These are phyloP conservation scores for Chaetogeoica ovagalla DNA, from an alignment of 2,888 invertebrate species.

Conservation along the genomic window DNA sequence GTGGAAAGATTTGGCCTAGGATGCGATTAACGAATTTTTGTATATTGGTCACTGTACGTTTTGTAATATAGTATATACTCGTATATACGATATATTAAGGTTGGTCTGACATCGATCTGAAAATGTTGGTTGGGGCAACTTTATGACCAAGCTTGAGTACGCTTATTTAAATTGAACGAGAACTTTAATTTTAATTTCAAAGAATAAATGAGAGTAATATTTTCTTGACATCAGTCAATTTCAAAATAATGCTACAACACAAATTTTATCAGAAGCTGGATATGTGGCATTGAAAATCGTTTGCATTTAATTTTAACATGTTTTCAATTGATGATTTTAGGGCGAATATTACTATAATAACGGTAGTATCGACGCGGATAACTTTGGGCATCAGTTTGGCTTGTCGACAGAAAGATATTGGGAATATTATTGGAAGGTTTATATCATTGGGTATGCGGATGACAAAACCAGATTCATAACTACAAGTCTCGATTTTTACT, in stretches of 20 bases:
- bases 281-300: neutral
- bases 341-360: neutral
- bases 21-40: no score
- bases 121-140: no score
- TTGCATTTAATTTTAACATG: neutral
- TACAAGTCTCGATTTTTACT: neutral
- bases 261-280: neutral
- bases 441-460: neutral
- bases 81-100: no score
- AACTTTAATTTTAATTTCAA: neutral
- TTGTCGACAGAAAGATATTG: neutral
- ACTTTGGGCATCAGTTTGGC: neutral
- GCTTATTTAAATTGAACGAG: no score
- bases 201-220: neutral
- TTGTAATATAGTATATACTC: no score
- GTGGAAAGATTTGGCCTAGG: no score
- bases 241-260: neutral
- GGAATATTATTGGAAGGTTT: neutral
- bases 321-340: neutral
- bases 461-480: neutral
- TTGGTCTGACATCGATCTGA: no score
- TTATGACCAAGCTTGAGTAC: neutral
- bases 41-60: no score
- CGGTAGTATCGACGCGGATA: neutral
- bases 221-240: neutral